Percentiles rank a stretch among this genome's conserved stretches.
Conservation (phyloP, 2,113 vertebrate species). For the Gymnobelideus leadbeateri region DNA sequence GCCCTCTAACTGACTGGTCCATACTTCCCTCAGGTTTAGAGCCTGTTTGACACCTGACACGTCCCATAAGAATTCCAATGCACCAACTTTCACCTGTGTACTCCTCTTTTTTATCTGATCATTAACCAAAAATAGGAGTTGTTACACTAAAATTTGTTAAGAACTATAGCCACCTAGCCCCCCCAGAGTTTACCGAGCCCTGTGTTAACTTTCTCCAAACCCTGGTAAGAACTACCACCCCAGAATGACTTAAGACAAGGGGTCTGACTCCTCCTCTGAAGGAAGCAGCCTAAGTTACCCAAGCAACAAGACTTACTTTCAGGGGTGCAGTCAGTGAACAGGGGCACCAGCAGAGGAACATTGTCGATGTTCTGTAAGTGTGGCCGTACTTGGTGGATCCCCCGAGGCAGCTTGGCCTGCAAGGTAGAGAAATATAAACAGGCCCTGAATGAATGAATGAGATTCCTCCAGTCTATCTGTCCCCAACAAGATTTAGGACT, state of each 20-base stretch:
- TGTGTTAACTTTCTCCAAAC: background rate
- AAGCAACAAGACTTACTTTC: constrained; percentile 89
- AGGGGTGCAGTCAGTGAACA: constrained; percentile 98
- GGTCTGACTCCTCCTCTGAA: background rate
- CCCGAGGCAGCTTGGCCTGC: constrained; percentile 97
- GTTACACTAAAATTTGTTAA: background rate
- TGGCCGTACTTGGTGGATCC: constrained; percentile 98
- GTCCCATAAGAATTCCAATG: background rate
- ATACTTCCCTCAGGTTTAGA: background rate
- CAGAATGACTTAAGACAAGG: background rate
- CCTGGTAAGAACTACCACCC: background rate
- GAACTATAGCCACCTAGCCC: background rate
- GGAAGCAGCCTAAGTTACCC: background rate
- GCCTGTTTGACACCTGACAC: background rate
- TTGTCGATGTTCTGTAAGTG: constrained; percentile 99
- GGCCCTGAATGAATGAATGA: background rate
- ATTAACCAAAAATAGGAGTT: background rate
- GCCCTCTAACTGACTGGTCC: background rate
- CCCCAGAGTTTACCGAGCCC: background rate
- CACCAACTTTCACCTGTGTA: background rate
- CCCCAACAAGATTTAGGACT: background rate
- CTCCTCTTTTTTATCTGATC: background rate
- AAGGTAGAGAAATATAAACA: constrained; percentile 38
- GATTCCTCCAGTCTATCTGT: background rate
- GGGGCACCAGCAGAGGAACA: constrained; percentile 96